phyloP scores from a whole-genome alignment of 2,797 vertebrate species.

The Hafferia zeledoni region DNA sequence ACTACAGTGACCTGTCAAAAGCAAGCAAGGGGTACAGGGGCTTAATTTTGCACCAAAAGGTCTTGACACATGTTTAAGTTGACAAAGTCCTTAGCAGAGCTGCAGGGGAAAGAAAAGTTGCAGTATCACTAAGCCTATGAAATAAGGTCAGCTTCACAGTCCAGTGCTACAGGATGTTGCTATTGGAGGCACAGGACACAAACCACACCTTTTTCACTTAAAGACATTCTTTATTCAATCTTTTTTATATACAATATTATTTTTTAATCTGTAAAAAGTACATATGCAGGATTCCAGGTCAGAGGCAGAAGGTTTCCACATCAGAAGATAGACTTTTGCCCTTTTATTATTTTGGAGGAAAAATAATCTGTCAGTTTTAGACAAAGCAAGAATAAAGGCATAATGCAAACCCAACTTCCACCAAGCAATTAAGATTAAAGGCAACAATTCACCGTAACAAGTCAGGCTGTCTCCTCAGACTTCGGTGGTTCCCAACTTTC shows the following conservation, averaged over 20 bases:
- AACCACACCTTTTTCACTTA: conserved; percentile 60
- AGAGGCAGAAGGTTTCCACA: conserved; percentile 66
- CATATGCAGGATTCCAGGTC: conserved; percentile 73
- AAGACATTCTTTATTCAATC: conserved; percentile 82
- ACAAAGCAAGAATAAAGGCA: conserved; percentile 65
- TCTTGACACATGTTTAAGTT: not conserved
- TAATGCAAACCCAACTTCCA: conserved; percentile 63
- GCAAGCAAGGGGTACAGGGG: not conserved
- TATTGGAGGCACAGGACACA: not conserved
- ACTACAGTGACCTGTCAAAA: not conserved
- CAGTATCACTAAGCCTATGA: not conserved
- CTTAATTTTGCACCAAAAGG: not conserved
- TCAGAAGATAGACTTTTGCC: conserved; percentile 62
- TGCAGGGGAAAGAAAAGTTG: not conserved
- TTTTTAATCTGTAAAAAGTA: conserved; percentile 80
- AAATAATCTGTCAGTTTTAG: conserved; percentile 59
- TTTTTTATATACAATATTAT: conserved; percentile 79
- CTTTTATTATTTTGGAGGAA: conserved; percentile 52
- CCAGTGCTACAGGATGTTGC: not conserved
- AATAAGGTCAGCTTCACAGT: not conserved
- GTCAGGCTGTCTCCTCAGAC: not conserved
- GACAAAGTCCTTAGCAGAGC: not conserved
- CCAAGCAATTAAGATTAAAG: conserved; percentile 54
- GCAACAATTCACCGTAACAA: conserved; percentile 10
- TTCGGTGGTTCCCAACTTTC: not conserved